Base-by-base conservation (phyloP, 2,797 vertebrate species). In the Potorous gilbertii region DNA sequence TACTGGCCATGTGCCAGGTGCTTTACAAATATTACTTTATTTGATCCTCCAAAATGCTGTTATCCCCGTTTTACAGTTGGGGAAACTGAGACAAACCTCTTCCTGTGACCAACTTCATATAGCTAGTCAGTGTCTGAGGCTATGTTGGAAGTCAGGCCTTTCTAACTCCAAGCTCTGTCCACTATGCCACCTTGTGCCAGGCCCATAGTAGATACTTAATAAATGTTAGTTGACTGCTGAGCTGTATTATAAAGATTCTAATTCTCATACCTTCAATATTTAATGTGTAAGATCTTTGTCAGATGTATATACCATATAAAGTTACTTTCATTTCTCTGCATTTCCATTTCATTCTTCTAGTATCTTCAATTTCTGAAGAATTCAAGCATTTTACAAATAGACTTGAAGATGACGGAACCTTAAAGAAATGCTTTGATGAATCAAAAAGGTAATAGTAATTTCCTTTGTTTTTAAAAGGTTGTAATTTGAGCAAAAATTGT, bases 371-470 rank as follows among this genome's bases (percentile, higher is more conserved):
- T 93, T 98, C 97, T 1, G 97, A 98, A 95, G 98, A 98, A 91
- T 94, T 99, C 56, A 97, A 97, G 93, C 97, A 59, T 74, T 96
- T 98, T 74, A 0, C 96, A 92, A 96, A 98, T 34, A 98, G 62
- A 92, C 28, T 98, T 92, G 96, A 97, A 91, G 97, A 52, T 40
- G 97, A 98, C 29, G 98, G 98, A 46, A 98, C 97, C 0, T 97
- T 99, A 34, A 96, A 97, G 54, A 97, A 96, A 96, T 99, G 98
- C 66, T 93, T 98, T 4, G 98, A 98, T 92, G 96, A 98, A 31
- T 95, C 98, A 9, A 52, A 95, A 90, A 93, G 95, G 98, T 99
- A 91, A 98, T 96, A 62, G 0, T 89, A 92, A 0, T 2, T 93
- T 8, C 0, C 10, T 5, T 2, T 97, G 50, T 87, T 95, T 52